phyloP scores from a whole-genome alignment of 2,113 vertebrate genomes.

The Cheirogaleus medius region DNA sequence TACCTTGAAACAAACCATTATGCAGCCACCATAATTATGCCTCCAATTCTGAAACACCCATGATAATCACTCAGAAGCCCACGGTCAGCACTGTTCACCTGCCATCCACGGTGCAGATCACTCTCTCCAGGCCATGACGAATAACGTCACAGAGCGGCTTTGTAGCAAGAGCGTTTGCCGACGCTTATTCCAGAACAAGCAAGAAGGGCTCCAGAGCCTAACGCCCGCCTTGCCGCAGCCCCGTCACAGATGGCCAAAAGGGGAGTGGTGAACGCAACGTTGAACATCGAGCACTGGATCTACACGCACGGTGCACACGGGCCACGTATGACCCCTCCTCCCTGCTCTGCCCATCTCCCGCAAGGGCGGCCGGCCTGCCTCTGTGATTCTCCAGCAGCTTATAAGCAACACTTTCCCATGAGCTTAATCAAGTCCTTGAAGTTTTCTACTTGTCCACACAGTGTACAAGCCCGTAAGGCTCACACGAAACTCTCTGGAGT shows the following conservation, averaged over 20 bases:
- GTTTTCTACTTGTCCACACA: not conserved
- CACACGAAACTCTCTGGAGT: not conserved
- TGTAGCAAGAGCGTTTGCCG: not conserved
- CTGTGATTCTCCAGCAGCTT: not conserved
- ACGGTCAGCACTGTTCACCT: not conserved
- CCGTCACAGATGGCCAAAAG: not conserved
- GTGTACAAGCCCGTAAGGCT: not conserved
- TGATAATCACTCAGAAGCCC: conserved; percentile 1
- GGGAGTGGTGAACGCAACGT: not conserved
- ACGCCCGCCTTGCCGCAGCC: not conserved
- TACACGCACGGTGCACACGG: fast-evolving
- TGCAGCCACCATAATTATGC: conserved; percentile 15
- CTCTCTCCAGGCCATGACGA: not conserved
- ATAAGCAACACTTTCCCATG: not conserved
- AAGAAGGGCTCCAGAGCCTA: not conserved
- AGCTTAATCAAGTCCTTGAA: not conserved
- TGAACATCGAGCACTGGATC: not conserved
- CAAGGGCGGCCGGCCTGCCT: not conserved
- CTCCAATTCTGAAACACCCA: conserved; percentile 15
- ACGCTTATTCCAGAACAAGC: not conserved
- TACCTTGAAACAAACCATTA: conserved; percentile 26
- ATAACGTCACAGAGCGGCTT: not conserved
- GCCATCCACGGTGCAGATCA: not conserved
- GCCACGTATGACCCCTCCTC: not conserved
- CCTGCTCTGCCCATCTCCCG: not conserved